These are phyloP conservation scores for Limenitis camilla DNA, from an alignment of 2,888 invertebrate species.

Conservation along the genomic window DNA sequence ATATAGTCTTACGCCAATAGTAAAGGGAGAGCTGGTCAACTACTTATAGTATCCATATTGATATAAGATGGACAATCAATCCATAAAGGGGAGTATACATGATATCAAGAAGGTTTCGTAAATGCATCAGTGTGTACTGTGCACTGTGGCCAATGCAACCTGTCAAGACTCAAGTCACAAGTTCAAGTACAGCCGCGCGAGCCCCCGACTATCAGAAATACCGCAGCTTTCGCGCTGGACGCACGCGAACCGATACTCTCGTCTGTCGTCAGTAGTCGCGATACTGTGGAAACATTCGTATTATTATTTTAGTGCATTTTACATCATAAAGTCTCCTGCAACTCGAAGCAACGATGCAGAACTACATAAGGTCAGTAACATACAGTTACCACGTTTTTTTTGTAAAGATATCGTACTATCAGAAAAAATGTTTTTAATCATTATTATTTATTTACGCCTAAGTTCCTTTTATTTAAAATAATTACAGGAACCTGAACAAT, in stretches of 20 bases:
- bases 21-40: no score
- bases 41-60: no score
- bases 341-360: constrained; percentile 51
- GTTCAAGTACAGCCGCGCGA: constrained; percentile 59
- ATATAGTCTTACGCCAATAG: no score
- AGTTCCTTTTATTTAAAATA: no score
- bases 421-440: no score
- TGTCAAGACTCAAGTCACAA: constrained; percentile 47
- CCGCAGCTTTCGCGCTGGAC: constrained; percentile 47
- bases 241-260: constrained; percentile 46
- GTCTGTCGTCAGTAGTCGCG: no score
- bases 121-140: constrained; percentile 60
- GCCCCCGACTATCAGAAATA: constrained; percentile 45
- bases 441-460: no score
- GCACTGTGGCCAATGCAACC: constrained; percentile 51
- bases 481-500: no score
- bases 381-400: neutral
- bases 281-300: constrained; percentile 36
- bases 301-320: constrained; percentile 36
- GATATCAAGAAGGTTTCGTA: no score
- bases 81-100: no score
- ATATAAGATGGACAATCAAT: no score
- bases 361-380: constrained; percentile 55
- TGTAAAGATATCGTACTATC: no score
- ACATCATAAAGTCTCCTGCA: constrained; percentile 29